A percentile compares a stretch with the other conserved stretches of the same genome.
Evolutionary conservation across 2,113 vertebrate species (phyloP).

Genomic region (Rhinolophus sinicus): DNA sequence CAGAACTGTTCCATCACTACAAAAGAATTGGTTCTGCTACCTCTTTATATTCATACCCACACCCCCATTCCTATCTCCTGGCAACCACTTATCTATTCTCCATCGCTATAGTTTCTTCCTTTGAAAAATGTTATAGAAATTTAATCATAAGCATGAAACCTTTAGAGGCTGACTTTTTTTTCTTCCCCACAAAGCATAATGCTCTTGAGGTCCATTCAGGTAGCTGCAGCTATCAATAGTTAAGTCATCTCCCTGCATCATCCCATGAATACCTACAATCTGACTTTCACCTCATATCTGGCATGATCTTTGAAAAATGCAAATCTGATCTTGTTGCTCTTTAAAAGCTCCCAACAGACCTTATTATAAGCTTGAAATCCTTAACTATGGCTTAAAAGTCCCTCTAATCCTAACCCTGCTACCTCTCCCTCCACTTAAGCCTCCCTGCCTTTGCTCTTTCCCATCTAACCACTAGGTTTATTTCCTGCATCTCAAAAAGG

Average conservation of each 20-base stretch:
- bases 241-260: not conserved
- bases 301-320: not conserved
- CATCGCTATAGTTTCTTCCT: not conserved
- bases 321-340: not conserved
- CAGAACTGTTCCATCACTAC: not conserved
- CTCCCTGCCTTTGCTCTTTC: not conserved
- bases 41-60: not conserved
- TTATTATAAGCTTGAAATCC: not conserved
- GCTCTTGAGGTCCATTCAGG: not conserved
- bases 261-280: not conserved
- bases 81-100: not conserved
- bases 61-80: not conserved
- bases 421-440: not conserved
- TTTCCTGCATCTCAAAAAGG: not conserved
- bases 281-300: not conserved
- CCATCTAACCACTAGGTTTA: not conserved
- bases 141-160: not conserved
- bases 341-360: not conserved
- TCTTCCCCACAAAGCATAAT: not conserved
- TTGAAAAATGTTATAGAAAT: not conserved
- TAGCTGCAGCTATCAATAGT: not conserved
- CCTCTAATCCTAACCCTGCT: not conserved
- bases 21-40: not conserved
- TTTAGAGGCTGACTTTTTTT: not conserved
- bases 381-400: not conserved